phyloP scores from a whole-genome alignment of 2,888 invertebrate species.

The Xylota segnis region DNA sequence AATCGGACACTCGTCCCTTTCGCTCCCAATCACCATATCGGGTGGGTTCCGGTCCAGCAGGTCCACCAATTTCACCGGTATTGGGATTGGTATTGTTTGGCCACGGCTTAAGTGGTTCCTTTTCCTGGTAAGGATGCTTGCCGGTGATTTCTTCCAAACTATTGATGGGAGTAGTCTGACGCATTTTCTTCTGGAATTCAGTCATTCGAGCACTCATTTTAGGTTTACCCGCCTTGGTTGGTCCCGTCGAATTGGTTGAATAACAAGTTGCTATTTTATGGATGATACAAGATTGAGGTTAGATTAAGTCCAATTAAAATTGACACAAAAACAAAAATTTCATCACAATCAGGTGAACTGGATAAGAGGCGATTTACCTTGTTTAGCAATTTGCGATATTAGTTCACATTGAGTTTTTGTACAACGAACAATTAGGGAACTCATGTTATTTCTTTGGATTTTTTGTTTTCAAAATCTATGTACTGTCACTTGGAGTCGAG shows the following conservation, averaged over 20 bases:
- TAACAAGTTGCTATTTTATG: conserved; percentile 63
- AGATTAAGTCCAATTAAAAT: conserved; percentile 31
- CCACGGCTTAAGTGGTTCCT: conserved; percentile 93
- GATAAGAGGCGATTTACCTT: conserved; percentile 44
- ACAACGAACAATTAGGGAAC: conserved; percentile 53
- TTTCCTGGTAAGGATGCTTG: conserved; percentile 90
- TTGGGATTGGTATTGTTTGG: conserved; percentile 95
- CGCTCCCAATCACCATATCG: conserved; percentile 99
- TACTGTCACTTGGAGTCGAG: neutral
- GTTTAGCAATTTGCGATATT: conserved; percentile 61
- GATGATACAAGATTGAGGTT: conserved; percentile 50
- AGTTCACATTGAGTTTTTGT: conserved; percentile 63
- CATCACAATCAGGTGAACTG: conserved; percentile 41
- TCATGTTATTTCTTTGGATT: conserved; percentile 43
- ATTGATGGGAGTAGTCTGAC: conserved; percentile 88
- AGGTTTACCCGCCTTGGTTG: conserved; percentile 39
- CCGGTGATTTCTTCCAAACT: conserved; percentile 91
- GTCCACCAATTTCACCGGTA: conserved; percentile 98
- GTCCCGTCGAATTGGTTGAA: conserved; percentile 51
- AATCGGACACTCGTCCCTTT: conserved; percentile 98
- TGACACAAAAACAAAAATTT: conserved; percentile 20
- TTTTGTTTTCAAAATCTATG: conserved; percentile 6
- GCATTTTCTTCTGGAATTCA: conserved; percentile 91
- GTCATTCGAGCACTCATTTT: conserved; percentile 86
- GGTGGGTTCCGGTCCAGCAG: conserved; percentile 98